Base-by-base conservation (phyloP, 1,140 invertebrate genomes). In the Drosophila rufa region DNA sequence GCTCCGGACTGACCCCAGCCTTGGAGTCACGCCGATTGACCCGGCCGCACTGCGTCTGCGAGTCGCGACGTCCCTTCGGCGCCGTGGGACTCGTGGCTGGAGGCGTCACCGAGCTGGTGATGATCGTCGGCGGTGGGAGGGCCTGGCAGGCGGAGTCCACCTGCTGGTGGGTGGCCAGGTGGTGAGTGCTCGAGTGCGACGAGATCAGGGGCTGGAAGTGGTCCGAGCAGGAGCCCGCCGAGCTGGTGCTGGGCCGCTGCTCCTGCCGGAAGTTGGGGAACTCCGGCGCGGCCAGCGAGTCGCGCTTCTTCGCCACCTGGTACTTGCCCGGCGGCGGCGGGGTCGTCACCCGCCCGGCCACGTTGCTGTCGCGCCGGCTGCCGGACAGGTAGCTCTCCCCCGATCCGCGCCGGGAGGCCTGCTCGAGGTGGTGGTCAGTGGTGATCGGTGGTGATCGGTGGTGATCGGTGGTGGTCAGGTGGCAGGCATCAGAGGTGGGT, bases 71-170 rank as follows among this genome's bases (percentile, higher is more conserved):
- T 0, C 95, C 96, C 30, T 95, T 94, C 25, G 92, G 93, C 4
- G 93, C 93, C 0, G 95, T 95, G 0, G 96, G 96, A 17, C 96
- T 97, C 0, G 96, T 95, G 12, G 96, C 94, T 30, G 96, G 96
- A 19, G 96, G 96, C 43, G 96, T 97, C 3, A 97, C 96, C 33
- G 95, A 96, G 22, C 96, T 97, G 80, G 95, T 97, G 42, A 97
- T 95, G 58, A 97, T 97, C 22, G 96, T 97, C 0, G 96, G 96
- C 50, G 96, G 96, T 15, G 95, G 96, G 75, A 96, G 93, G 1
- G 94, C 94, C 80, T 94, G 94, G 36, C 94, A 95, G 84, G 94
- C 94, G 30, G 94, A 94, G 82, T 95, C 95, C 7, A 94, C 74
- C 94, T 94, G 67, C 83, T 84, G 70, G 30, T 73, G 68, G 40